phyloP scores from a whole-genome alignment of 2,888 invertebrate species.

The Eristalis tenax region DNA sequence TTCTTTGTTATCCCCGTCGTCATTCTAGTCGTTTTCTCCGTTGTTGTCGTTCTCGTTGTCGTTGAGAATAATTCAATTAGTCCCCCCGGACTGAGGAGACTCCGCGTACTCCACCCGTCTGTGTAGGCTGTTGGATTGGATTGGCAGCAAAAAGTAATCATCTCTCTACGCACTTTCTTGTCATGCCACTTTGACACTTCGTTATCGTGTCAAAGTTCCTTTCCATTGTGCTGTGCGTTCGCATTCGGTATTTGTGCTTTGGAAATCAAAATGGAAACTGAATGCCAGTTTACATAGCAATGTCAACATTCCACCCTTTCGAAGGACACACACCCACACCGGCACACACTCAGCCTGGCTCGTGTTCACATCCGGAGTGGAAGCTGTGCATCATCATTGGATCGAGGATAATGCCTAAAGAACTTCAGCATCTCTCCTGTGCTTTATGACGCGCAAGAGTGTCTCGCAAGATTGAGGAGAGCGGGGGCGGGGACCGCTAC shows the following conservation, averaged over 20 bases:
- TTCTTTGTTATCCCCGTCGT: background rate
- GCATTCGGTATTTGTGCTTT: conserved; percentile 21
- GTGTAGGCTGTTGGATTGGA: background rate
- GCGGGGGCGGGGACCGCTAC: background rate
- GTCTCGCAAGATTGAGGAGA: conserved; percentile 56
- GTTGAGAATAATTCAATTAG: conserved; percentile 57
- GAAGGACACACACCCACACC: background rate
- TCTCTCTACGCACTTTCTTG: conserved; percentile 51
- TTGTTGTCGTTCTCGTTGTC: background rate
- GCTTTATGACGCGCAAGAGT: conserved; percentile 38
- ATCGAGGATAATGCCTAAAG: conserved; percentile 34
- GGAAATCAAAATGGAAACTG: conserved; percentile 46
- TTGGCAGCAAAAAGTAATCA: conserved; percentile 50
- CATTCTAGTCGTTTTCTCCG: background rate
- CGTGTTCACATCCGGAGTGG: conserved; percentile 3
- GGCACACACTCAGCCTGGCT: background rate
- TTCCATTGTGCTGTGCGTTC: too few species aligned
- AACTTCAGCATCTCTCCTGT: conserved; percentile 7
- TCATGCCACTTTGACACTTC: conserved; percentile 64
- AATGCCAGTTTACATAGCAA: conserved; percentile 36
- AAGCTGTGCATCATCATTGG: conserved; percentile 10
- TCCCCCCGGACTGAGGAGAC: conserved; percentile 18
- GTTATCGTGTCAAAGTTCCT: conserved; percentile 59
- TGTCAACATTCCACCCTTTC: conserved; percentile 25
- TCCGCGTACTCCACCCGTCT: background rate